Conservation (phyloP, 2,797 vertebrate species). For the Xiphorhynchus erythropygius region DNA sequence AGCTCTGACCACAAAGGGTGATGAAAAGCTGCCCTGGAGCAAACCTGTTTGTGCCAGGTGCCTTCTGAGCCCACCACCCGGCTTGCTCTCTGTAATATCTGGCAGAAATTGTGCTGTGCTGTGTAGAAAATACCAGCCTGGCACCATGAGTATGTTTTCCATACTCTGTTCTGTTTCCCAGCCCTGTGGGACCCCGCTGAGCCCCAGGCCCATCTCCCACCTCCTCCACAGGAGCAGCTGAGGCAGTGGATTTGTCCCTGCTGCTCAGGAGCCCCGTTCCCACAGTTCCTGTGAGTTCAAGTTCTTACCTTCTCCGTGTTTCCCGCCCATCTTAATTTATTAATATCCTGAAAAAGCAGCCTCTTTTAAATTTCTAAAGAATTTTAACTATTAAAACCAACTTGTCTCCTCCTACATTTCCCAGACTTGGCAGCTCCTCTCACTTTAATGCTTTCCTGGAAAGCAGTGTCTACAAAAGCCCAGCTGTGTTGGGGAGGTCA, state of each 20-base stretch:
- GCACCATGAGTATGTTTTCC: neutral
- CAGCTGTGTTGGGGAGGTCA: fast-evolving
- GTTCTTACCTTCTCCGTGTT: neutral
- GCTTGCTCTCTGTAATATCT: neutral
- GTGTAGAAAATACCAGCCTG: neutral
- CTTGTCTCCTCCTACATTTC: neutral
- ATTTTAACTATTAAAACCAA: neutral
- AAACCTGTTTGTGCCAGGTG: neutral
- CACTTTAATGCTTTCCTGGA: neutral
- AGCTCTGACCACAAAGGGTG: neutral
- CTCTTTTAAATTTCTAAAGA: neutral
- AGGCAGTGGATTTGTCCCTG: neutral
- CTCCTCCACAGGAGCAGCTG: fast-evolving
- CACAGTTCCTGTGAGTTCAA: neutral
- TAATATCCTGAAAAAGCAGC: neutral
- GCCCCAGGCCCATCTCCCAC: fast-evolving
- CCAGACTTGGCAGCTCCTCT: neutral
- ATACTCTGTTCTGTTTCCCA: neutral
- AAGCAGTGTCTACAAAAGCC: neutral
- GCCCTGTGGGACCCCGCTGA: neutral
- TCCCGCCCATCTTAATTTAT: neutral
- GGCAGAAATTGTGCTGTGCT: neutral
- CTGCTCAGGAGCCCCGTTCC: neutral
- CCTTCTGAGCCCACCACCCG: neutral
- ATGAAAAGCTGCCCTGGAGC: neutral